Evolutionary conservation across 2,888 invertebrate genomes (phyloP), one percentile per base, ranked within the genome.

Genomic region (Sycophila texana): DNA sequence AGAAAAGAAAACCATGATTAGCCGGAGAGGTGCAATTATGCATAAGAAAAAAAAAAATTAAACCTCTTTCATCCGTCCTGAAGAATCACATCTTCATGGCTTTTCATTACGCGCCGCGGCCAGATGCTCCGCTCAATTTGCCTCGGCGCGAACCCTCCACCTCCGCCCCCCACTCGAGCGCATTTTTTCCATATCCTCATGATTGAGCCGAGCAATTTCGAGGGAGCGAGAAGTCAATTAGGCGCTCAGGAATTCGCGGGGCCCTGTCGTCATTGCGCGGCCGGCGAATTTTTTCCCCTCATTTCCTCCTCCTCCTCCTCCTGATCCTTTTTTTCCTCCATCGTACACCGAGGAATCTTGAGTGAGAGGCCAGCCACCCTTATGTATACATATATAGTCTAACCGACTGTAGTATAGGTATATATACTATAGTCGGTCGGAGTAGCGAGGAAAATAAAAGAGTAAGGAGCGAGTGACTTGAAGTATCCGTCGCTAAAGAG

Each of bases 81-180:
- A 77, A 78, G 74, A 79, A 75, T 79, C 58, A 74, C 63, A 26
- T 67, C 53, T 63, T 68, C 73, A 57, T 47, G 61, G 72, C 39
- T 39, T 72, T 75, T 75, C 74, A 79, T 74, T 79, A 79, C 53
- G 53, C 55, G 58, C 71, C 60, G 70, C 55, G 57, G 63, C 65
- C 79, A 80, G 80, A 76, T 76, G 76, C 68, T 80, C 74, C 66
- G 66, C 74, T 80, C 80, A 77, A 80, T 80, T 80, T 80, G 66
- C 74, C 71, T 76, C 22, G 47, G 47, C 68, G 49, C 51, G 71
- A 77, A 57, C 55, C 55, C 70, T 47, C 60, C 51, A 49, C 51
- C 14, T 4, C 61, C 12, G 12, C 12, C 68, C 3, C 26, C 39
- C 14, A 12, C 26, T 1, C 4, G 12, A 4, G 16, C 20, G 47